Percentiles rank a stretch among this genome's conserved stretches.
phyloP scores from a whole-genome alignment of 2,797 vertebrate genomes.

The Coreius guichenoti region DNA sequence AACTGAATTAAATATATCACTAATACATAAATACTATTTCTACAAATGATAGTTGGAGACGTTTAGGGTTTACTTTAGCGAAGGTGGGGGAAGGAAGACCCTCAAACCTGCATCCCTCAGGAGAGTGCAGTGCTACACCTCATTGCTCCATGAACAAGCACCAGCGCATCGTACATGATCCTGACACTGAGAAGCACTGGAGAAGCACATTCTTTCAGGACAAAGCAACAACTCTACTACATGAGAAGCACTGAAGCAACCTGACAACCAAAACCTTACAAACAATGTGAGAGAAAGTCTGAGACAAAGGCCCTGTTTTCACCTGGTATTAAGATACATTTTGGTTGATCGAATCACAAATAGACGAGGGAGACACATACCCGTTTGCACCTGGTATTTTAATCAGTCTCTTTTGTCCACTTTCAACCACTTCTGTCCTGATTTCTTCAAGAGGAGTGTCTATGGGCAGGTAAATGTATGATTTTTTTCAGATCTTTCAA shows the following conservation, averaged over 20 bases:
- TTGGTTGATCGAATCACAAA: too few species aligned
- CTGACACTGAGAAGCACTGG: background rate
- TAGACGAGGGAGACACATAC: too few species aligned
- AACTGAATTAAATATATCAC: background rate
- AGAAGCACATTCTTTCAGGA: too few species aligned
- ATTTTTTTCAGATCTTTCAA: too few species aligned
- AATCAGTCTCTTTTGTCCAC: too few species aligned
- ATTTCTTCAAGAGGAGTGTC: too few species aligned
- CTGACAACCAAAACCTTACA: constrained; percentile 19
- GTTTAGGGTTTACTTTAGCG: background rate
- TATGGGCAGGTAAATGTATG: too few species aligned
- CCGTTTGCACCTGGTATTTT: too few species aligned
- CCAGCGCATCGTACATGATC: constrained; percentile 6
- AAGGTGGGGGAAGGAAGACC: background rate
- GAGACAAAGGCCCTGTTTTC: background rate
- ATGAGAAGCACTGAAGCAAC: constrained; percentile 19
- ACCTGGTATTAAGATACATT: too few species aligned
- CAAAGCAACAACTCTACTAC: too few species aligned
- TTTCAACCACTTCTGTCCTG: too few species aligned
- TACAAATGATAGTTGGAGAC: background rate
- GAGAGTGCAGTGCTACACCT: background rate
- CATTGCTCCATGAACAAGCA: constrained; percentile 7
- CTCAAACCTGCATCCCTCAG: constrained; percentile 17
- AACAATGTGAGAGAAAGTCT: background rate
- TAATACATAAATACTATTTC: too few species aligned